Evolutionary conservation across 1,140 invertebrate species (phyloP).

Genomic region (Mactra quadrangularis): DNA sequence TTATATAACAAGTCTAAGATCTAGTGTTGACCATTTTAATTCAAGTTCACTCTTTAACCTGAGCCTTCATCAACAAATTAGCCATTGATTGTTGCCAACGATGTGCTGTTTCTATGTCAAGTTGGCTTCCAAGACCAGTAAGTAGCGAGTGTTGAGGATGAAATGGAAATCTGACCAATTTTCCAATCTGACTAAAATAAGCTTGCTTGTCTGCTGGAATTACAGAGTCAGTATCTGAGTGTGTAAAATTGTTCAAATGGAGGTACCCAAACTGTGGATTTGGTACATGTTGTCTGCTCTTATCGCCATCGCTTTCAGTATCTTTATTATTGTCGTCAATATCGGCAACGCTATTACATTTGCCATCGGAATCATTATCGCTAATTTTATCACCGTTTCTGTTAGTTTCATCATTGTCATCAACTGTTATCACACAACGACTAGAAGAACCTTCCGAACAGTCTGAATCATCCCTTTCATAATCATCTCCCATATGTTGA

Average conservation of each 20-base stretch:
- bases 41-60: background rate
- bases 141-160: background rate
- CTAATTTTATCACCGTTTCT: background rate
- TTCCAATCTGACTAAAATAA: background rate
- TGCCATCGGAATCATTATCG: background rate
- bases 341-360: background rate
- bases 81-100: constrained; percentile 36
- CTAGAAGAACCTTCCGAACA: too few relatives aligned
- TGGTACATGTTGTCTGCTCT: background rate
- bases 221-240: background rate
- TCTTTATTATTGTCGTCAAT: background rate
- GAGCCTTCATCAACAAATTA: constrained; percentile 11
- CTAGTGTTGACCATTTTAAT: too few relatives aligned
- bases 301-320: background rate
- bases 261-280: background rate
- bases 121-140: background rate
- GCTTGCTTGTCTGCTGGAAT: constrained; percentile 3
- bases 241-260: background rate
- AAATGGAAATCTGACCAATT: constrained; percentile 1
- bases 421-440: background rate
- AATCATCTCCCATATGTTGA: too few relatives aligned
- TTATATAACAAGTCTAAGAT: too few relatives aligned
- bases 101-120: constrained; percentile 16
- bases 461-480: too few relatives aligned
- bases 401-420: constrained; percentile 5